Evolutionary conservation across 2,888 invertebrate genomes (phyloP).

Genomic region (Cyrtodaria siliqua): DNA sequence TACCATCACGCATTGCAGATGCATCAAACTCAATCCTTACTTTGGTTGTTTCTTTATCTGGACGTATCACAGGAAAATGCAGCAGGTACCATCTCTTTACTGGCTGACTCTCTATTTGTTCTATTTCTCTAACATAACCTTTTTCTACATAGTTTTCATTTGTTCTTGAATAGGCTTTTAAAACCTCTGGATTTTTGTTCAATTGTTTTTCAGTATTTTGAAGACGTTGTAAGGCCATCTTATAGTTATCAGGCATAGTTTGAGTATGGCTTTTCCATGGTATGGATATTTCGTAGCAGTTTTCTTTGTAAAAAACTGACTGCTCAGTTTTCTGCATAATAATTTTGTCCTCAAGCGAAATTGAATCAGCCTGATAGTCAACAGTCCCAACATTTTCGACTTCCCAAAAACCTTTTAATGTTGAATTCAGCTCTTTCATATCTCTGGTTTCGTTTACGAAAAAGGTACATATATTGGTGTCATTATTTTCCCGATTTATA

Average conservation of each 20-base stretch:
- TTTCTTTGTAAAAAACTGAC: not conserved
- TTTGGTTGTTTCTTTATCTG: slow-evolving; percentile 33
- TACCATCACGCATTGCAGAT: slow-evolving; percentile 34
- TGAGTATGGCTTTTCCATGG: slow-evolving; percentile 21
- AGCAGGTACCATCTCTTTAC: slow-evolving; percentile 49
- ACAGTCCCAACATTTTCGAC: not conserved
- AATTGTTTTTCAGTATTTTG: slow-evolving; percentile 51
- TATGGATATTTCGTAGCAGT: slow-evolving; percentile 2
- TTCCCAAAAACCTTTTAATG: not conserved
- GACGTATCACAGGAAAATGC: slow-evolving; percentile 52
- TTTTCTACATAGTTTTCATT: slow-evolving; percentile 53
- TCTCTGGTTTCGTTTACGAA: too few species aligned
- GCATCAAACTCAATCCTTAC: slow-evolving; percentile 62
- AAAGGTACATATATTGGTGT: too few species aligned
- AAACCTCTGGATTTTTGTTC: slow-evolving; percentile 25
- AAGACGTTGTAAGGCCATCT: slow-evolving; percentile 19
- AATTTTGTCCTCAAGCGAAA: not conserved
- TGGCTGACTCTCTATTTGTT: slow-evolving; percentile 1
- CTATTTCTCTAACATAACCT: slow-evolving; percentile 49
- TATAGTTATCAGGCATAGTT: slow-evolving; percentile 10
- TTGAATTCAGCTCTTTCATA: too few species aligned
- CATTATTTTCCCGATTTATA: not conserved
- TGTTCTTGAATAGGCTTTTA: slow-evolving; percentile 27
- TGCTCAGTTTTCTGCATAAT: not conserved
- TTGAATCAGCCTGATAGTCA: not conserved